Conservation (phyloP, 2,113 vertebrate genomes). For the Gymnogyps californianus region DNA sequence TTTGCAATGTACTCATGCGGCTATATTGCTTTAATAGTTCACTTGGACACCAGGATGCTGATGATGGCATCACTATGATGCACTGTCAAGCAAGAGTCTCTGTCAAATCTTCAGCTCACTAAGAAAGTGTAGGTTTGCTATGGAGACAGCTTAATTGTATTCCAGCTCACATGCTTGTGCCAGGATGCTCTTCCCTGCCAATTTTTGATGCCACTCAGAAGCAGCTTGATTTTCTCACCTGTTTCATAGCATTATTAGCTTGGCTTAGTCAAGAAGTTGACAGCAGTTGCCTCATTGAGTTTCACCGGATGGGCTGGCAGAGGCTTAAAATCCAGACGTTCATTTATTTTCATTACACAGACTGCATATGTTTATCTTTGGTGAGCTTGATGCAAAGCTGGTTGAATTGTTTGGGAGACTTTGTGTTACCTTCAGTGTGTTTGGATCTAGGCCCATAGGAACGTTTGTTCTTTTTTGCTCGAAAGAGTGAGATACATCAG, state of each 20-base stretch:
- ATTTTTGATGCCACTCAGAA: neutral
- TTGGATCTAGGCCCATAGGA: neutral
- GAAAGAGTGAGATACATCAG: neutral
- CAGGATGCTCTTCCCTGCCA: neutral
- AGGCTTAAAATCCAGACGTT: neutral
- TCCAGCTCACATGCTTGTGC: neutral
- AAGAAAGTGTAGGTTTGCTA: neutral
- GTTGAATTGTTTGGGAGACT: neutral
- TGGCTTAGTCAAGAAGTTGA: neutral
- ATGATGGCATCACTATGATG: neutral
- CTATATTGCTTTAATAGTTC: neutral
- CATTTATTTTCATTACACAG: neutral
- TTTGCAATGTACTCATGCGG: neutral
- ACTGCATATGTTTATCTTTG: neutral
- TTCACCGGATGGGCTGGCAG: neutral
- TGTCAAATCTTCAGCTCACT: neutral
- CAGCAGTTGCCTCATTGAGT: neutral
- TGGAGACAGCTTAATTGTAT: neutral
- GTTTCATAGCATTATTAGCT: neutral
- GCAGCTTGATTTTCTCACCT: neutral
- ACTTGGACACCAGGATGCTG: neutral
- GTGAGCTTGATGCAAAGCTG: neutral
- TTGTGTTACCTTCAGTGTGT: neutral
- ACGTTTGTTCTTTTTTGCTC: neutral
- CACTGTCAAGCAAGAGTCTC: neutral